Percentiles rank a stretch among this genome's conserved stretches.
Evolutionary conservation across 2,888 invertebrate genomes (phyloP).

Genomic region (Lymantria monacha): DNA sequence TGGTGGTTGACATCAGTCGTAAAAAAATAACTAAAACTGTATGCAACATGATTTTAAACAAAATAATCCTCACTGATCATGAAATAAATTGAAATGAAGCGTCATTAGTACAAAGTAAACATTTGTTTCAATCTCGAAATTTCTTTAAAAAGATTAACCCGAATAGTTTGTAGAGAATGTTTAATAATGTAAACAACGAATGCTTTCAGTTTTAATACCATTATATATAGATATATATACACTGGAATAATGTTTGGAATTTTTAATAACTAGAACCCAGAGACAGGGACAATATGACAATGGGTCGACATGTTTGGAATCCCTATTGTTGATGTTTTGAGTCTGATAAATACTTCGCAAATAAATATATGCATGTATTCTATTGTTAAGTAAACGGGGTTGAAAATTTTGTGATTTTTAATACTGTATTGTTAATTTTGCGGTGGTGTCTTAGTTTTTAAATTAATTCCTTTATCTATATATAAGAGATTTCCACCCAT

Average conservation of each 20-base stretch:
- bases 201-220: conserved; percentile 29
- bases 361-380: conserved; percentile 5
- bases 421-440: too few relatives aligned
- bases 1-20: too few relatives aligned
- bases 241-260: conserved; percentile 48
- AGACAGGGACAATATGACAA: conserved; percentile 51
- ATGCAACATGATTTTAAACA: too few relatives aligned
- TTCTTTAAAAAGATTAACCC: conserved; percentile 13
- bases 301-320: conserved; percentile 50
- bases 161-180: conserved; percentile 13
- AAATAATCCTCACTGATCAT: too few relatives aligned
- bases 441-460: too few relatives aligned
- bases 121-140: conserved; percentile 7
- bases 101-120: neutral
- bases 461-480: too few relatives aligned
- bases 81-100: too few relatives aligned
- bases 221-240: too few relatives aligned
- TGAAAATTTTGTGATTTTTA: neutral
- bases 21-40: too few relatives aligned
- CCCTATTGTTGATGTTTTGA: conserved; percentile 54
- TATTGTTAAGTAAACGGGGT: neutral
- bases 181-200: conserved; percentile 20
- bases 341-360: conserved; percentile 18
- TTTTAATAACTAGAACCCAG: conserved; percentile 57
- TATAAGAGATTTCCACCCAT: too few relatives aligned